Percentiles rank a stretch among this genome's conserved stretches.
Conservation (phyloP, 2,888 invertebrate species). For the Mythimna pallens region DNA sequence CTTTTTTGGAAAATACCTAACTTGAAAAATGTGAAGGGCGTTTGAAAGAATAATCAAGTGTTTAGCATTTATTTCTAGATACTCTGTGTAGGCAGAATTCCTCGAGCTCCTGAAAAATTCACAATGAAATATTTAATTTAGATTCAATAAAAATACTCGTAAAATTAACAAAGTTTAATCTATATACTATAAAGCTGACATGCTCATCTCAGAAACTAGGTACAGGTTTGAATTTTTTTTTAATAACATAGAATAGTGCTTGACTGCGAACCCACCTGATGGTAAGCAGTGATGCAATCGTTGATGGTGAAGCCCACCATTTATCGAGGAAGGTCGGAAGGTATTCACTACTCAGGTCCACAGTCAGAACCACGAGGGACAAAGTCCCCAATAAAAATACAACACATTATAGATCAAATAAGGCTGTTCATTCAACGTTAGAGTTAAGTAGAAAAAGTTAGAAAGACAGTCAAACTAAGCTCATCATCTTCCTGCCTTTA, state of each 20-base stretch:
- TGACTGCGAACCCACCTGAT: too few relatives aligned
- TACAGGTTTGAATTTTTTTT: too few relatives aligned
- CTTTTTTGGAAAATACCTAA: not conserved
- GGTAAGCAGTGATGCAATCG: too few relatives aligned
- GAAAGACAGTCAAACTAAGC: constrained; percentile 21
- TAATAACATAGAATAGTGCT: too few relatives aligned
- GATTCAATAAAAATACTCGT: too few relatives aligned
- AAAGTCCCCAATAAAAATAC: not conserved
- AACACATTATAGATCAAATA: constrained; percentile 19
- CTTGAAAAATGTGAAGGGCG: not conserved
- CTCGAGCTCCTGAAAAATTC: not conserved
- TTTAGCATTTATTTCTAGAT: not conserved
- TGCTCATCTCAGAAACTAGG: too few relatives aligned
- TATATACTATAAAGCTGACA: too few relatives aligned
- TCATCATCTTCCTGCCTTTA: not conserved
- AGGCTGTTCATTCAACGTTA: constrained; percentile 14
- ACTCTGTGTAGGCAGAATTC: not conserved
- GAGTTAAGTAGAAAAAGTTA: constrained; percentile 24
- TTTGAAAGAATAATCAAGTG: not conserved
- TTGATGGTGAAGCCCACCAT: too few relatives aligned
- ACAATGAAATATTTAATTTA: not conserved
- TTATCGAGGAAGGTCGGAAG: too few relatives aligned
- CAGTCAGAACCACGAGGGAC: too few relatives aligned
- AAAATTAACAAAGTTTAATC: too few relatives aligned
- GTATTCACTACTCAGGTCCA: too few relatives aligned